phyloP scores from a whole-genome alignment of 2,797 vertebrate genomes.

The Lindbergichthys nudifrons region DNA sequence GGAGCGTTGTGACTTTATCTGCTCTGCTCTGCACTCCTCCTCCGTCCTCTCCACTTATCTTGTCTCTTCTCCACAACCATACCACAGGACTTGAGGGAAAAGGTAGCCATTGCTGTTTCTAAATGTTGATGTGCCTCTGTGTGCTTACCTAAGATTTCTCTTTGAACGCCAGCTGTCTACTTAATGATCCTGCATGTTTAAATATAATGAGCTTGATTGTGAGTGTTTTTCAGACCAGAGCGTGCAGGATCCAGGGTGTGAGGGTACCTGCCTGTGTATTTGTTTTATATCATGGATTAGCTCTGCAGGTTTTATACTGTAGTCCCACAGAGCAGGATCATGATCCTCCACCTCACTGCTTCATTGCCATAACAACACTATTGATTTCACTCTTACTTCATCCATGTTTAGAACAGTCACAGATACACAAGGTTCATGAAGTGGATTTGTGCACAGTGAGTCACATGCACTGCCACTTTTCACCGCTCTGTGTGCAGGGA shows the following conservation, averaged over 20 bases:
- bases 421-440: not conserved
- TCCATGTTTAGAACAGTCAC: constrained; percentile 4
- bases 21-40: constrained; percentile 51
- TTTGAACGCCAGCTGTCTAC: constrained; percentile 7
- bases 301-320: not conserved
- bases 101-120: constrained; percentile 6
- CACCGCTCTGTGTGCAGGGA: not conserved
- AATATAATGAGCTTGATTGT: not conserved
- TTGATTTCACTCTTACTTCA: constrained; percentile 2
- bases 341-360: not conserved
- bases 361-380: constrained; percentile 11
- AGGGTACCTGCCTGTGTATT: not conserved
- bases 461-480: not conserved
- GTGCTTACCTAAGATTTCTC: not conserved
- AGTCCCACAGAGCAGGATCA: not conserved
- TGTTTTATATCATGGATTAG: constrained; percentile 9
- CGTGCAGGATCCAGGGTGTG: not conserved
- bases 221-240: not conserved
- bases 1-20: constrained; percentile 68
- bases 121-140: constrained; percentile 9
- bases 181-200: not conserved
- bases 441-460: not conserved
- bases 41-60: constrained; percentile 73
- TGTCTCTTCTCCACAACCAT: constrained; percentile 49
- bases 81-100: constrained; percentile 38